Percentiles rank a stretch among this genome's conserved stretches.
These are phyloP conservation scores for Otis tarda DNA, from an alignment of 2,113 vertebrate species.

Conservation along the genomic window DNA sequence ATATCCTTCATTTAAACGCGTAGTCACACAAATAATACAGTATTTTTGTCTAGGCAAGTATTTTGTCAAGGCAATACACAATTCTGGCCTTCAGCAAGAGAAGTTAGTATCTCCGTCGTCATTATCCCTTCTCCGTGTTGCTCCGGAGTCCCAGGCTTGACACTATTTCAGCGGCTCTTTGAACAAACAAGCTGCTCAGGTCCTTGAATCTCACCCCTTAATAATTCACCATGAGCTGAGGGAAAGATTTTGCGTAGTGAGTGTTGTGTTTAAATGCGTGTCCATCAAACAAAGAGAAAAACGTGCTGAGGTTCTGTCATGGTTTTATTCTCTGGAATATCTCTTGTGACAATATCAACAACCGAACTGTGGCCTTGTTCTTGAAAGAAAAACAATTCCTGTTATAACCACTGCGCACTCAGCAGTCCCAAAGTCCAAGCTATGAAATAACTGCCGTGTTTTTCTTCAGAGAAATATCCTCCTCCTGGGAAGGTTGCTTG, in stretches of 20 bases:
- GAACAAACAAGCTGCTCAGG: neutral
- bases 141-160: neutral
- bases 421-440: neutral
- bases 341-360: neutral
- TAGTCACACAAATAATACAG: neutral
- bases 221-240: neutral
- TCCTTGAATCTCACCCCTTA: neutral
- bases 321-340: neutral
- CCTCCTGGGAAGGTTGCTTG: neutral
- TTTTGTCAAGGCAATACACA: too few species aligned
- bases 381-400: neutral
- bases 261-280: neutral
- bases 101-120: neutral
- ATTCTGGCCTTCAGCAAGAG: neutral
- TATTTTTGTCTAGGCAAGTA: neutral
- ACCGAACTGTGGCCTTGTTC: constrained; percentile 7
- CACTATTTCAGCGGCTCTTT: neutral
- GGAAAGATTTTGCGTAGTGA: neutral
- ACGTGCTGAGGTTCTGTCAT: neutral
- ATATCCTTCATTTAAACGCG: neutral
- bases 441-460: neutral
- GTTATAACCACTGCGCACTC: neutral
- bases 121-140: neutral
- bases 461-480: neutral
- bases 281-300: neutral